Conservation (phyloP, 2,113 vertebrate genomes). For the Caretta caretta region DNA sequence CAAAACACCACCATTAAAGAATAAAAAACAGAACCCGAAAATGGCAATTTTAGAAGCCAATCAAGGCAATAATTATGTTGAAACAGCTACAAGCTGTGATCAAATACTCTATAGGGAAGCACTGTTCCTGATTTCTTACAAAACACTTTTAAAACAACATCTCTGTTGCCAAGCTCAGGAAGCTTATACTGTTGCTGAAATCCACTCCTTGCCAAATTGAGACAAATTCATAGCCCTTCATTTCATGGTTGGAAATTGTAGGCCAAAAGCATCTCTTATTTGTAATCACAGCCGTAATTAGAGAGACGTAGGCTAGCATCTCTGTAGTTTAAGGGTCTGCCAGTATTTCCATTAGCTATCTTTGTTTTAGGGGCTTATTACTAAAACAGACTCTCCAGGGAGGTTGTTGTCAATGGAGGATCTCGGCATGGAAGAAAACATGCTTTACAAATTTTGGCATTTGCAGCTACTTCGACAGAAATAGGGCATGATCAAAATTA, state of each 20-base stretch:
- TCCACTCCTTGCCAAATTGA: slow-evolving; percentile 32
- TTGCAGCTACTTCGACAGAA: slow-evolving; percentile 50
- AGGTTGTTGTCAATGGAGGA: slow-evolving; percentile 11
- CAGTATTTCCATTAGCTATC: slow-evolving; percentile 54
- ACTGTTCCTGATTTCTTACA: not conserved
- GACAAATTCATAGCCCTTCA: slow-evolving; percentile 38
- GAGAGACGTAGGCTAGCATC: slow-evolving; percentile 1
- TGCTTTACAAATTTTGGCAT: slow-evolving; percentile 61
- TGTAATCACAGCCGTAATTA: slow-evolving; percentile 59
- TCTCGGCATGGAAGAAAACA: slow-evolving; percentile 44
- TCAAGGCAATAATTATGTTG: not conserved
- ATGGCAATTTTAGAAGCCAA: not conserved
- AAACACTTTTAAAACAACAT: slow-evolving; percentile 32
- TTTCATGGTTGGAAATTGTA: slow-evolving; percentile 55
- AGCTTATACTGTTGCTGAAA: slow-evolving; percentile 17
- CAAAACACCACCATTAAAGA: not conserved
- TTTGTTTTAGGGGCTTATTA: slow-evolving; percentile 44
- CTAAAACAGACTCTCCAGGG: slow-evolving; percentile 47
- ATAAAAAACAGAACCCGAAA: not conserved
- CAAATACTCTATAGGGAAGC: slow-evolving; percentile 13
- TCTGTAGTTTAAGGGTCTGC: not conserved
- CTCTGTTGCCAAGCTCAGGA: slow-evolving; percentile 14
- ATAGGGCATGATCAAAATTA: slow-evolving; percentile 58
- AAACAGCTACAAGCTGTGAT: not conserved
- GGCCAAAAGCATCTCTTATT: slow-evolving; percentile 50